A percentile compares a stretch with the other conserved stretches of the same genome.
Evolutionary conservation across 2,888 invertebrate genomes (phyloP).

Genomic region (Thecophora atra): DNA sequence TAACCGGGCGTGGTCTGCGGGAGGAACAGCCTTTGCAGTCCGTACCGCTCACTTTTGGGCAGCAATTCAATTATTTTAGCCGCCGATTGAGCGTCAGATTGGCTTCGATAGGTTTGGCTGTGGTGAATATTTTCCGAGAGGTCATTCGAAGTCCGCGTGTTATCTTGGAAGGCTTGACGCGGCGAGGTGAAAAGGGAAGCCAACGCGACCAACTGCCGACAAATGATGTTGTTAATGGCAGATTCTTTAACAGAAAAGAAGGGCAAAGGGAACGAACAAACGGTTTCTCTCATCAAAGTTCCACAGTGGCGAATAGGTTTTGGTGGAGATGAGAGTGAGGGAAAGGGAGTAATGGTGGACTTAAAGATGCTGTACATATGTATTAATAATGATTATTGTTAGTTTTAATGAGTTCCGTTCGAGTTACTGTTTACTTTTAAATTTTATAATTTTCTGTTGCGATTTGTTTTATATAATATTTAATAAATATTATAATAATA

Average conservation of each 20-base stretch:
- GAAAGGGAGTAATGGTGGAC: background rate
- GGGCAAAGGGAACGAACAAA: conserved; percentile 10
- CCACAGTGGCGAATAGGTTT: conserved; percentile 40
- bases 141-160: conserved; percentile 54
- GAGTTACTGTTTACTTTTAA: conserved; percentile 16
- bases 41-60: conserved; percentile 42
- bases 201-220: conserved; percentile 7
- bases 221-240: conserved; percentile 14
- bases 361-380: no score
- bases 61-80: conserved; percentile 48
- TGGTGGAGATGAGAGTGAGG: conserved; percentile 22
- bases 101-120: conserved; percentile 62
- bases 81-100: conserved; percentile 60
- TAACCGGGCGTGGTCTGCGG: background rate
- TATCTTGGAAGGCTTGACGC: conserved; percentile 54
- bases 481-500: background rate
- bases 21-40: background rate
- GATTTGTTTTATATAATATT: background rate
- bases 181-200: background rate
- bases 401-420: background rate
- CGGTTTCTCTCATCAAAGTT: background rate
- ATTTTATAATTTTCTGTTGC: background rate
- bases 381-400: background rate
- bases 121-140: conserved; percentile 61
- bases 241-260: conserved; percentile 27